These are phyloP conservation scores for Penaeus monodon DNA, from an alignment of 2,888 invertebrate genomes.

Conservation along the genomic window DNA sequence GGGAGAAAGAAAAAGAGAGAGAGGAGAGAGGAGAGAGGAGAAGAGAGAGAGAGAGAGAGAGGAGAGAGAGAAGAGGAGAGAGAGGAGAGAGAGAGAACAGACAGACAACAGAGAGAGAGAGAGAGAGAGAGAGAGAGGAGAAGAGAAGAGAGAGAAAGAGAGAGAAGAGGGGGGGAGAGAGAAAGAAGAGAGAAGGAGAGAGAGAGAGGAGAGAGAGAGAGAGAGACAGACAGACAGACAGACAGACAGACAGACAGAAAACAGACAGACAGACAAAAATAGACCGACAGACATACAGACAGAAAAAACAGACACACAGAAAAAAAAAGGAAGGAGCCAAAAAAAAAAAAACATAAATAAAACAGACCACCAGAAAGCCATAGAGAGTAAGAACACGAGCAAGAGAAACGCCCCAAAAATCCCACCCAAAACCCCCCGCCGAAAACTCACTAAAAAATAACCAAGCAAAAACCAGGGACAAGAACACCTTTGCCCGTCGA, in stretches of 20 bases:
- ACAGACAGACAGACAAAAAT: too few relatives aligned
- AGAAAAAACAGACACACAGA: too few relatives aligned
- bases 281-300: too few relatives aligned
- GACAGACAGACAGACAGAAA: too few relatives aligned
- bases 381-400: background rate
- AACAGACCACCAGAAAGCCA: background rate
- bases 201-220: background rate
- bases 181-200: background rate
- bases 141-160: background rate
- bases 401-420: background rate
- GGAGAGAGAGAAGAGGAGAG: background rate
- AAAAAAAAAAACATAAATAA: background rate
- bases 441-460: too few relatives aligned
- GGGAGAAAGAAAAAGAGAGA: background rate
- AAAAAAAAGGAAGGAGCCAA: too few relatives aligned
- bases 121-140: background rate
- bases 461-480: too few relatives aligned
- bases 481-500: too few relatives aligned
- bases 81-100: background rate
- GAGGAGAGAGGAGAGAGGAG: background rate
- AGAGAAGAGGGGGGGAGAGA: background rate
- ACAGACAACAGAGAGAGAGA: background rate
- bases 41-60: conserved; percentile 16
- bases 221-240: too few relatives aligned
- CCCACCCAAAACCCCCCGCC: too few relatives aligned